Conservation (phyloP, 2,888 invertebrate genomes). For the Celastrina argiolus region DNA sequence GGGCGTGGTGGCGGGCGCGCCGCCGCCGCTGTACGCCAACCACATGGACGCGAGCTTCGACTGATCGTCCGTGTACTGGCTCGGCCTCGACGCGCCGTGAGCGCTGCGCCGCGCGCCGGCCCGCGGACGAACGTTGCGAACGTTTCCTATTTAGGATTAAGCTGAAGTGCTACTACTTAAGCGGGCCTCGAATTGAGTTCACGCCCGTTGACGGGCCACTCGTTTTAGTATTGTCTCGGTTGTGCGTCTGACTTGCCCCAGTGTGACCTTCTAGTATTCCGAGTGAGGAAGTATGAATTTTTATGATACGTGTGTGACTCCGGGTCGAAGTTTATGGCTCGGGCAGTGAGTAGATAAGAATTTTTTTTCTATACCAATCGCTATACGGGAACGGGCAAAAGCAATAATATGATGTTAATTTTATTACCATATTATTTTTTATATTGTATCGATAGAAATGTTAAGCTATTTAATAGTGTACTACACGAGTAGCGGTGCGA, state of each 20-base stretch:
- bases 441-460: conserved; percentile 72
- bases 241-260: conserved; percentile 75
- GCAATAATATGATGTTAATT: conserved; percentile 79
- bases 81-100: conserved; percentile 66
- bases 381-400: conserved; percentile 79
- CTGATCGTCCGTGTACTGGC: conserved; percentile 69
- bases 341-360: conserved; percentile 72
- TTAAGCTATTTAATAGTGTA: conserved; percentile 70
- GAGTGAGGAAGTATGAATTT: conserved; percentile 46
- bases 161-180: conserved; percentile 76
- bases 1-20: conserved; percentile 51
- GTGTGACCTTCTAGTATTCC: conserved; percentile 63
- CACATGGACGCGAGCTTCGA: conserved; percentile 78
- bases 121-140: conserved; percentile 45
- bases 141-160: conserved; percentile 72
- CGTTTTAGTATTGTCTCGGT: conserved; percentile 74
- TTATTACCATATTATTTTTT: conserved; percentile 79
- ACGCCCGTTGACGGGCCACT: conserved; percentile 53
- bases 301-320: conserved; percentile 39
- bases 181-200: conserved; percentile 58
- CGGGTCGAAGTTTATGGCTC: conserved; percentile 61
- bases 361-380: conserved; percentile 76
- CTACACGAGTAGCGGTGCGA: conserved; percentile 72
- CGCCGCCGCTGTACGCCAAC: conserved; percentile 76
- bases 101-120: conserved; percentile 55